Base-by-base conservation (phyloP, 2,888 invertebrate genomes). In the Unio delphinus region DNA sequence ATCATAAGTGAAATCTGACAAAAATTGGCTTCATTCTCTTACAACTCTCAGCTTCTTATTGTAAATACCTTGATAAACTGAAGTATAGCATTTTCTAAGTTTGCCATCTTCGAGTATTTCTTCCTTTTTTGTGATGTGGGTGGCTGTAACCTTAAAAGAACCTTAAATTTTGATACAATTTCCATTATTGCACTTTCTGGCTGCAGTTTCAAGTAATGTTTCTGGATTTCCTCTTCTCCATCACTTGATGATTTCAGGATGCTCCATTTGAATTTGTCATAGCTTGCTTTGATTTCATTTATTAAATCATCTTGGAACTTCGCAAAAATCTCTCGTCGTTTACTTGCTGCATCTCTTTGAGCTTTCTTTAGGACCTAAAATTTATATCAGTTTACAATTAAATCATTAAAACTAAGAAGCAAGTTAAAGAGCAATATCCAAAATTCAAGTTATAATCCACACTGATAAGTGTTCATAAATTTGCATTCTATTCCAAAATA, bases 341-440 rank as follows among this genome's bases (percentile, higher is more conserved):
- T 74, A 54, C 64, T 65, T 3, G 80, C 82, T 8, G 79, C 79
- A 76, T 89, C 88, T 68, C 87, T 77, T 67, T 87, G 84, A 0
- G 88, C 84, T 68, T 86, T 87, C 74, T 89, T 89, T 70, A 88
- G 71, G n/a, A 86, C 82, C 89, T 89, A 70, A 5, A 70, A 55
- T 4, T 56, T 34, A 34, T 34, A 34, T 34, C 7, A 7, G 7
- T 34, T 34, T 6, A 34, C 34, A 34, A 34, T 34, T 34, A 34
- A 34, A 34, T 34, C 34, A 34, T 1, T 7, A 34, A 34, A 34
- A 34, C 6, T 34, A 7, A 34, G 34, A 34, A 5, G 7, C 34
- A 28, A 28, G 28, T 28, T 34, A 34, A 34, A 34, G 34, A 6
- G 34, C 28, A 28, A 34, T 34, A 34, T 34, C 5, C 34, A 34